These are phyloP conservation scores for Haplotaxodon microlepis DNA, from an alignment of 2,113 vertebrate species.

Conservation along the genomic window DNA sequence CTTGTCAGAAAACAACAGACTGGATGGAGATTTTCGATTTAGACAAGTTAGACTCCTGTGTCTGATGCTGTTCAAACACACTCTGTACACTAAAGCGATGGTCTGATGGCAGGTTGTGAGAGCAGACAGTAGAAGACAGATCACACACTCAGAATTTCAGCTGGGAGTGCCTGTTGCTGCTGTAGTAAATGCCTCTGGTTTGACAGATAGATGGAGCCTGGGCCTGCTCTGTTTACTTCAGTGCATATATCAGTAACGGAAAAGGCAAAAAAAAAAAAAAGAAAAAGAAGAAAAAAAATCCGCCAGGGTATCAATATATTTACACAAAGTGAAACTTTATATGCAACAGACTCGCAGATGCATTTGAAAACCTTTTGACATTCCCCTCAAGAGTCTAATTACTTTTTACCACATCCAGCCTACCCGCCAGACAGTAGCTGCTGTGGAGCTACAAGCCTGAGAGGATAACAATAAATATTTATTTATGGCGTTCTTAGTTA, in stretches of 20 bases:
- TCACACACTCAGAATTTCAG: neutral
- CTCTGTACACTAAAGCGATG: neutral
- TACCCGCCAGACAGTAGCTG: neutral
- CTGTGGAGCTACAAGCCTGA: neutral
- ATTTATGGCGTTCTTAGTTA: neutral
- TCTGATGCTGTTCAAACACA: neutral
- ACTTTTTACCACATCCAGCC: neutral
- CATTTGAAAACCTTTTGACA: neutral
- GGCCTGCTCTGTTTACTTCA: neutral
- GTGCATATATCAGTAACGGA: neutral
- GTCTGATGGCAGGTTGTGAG: neutral
- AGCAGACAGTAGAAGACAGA: neutral
- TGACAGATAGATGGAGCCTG: neutral
- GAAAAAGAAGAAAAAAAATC: fast-evolving
- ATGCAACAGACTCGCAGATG: neutral
- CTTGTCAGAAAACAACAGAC: neutral
- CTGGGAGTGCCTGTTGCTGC: neutral
- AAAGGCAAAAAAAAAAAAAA: neutral
- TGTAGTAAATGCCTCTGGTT: neutral
- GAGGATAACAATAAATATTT: neutral
- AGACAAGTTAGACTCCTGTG: neutral
- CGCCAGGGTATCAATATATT: neutral
- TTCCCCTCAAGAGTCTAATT: neutral
- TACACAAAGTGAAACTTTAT: neutral
- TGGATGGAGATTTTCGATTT: neutral